Evolutionary conservation across 2,888 invertebrate species (phyloP), one percentile per base, ranked within the genome.

Genomic region (Iselma pallidipennis): DNA sequence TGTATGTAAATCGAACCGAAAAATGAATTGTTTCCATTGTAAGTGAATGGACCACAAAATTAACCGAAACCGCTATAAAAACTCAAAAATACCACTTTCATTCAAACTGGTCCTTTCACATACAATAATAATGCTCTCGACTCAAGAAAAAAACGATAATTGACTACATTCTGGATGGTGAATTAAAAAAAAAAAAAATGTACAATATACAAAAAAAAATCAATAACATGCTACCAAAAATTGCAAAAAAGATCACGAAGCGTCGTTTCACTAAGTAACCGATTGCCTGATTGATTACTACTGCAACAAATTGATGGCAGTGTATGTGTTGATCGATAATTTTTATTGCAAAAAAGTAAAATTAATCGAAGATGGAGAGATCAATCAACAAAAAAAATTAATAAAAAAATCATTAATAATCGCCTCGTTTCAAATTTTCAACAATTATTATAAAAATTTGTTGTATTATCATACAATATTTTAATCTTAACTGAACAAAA

Each of bases 261-360:
- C 60, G 16, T 49, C 26, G 50, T 63, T 63, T 63, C 63, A 64
- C 61, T 66, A 62, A 66, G 68, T 69, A 67, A 56, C 60, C 61
- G 55, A 59, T 37, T 65, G 62, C 16, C 16, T 37, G 37, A 37
- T 16, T 37, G n/a, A n/a, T n/a, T 31, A n/a, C n/a, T n/a, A 7
- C 5, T 37, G 16, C 9, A 37, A n/a, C n/a, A n/a, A 37, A 37
- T 66, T 37, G 64, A 73, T 74, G 76, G 76, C 76, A 76, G 76
- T 76, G n/a, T n/a, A n/a, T n/a, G n/a, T n/a, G 74, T 74, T 74
- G 67, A 71, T 64, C 64, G 53, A 33, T 31, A 56, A 4, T 1
- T 57, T 50, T 63, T 73, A 75, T 75, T 76, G 74, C 74, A 71
- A 31, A 50, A 31, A 26, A 37, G 21, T 6, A 42, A 28, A 49